Evolutionary conservation across 2,113 vertebrate species (phyloP).

Genomic region (Benitochromis conjunctus): DNA sequence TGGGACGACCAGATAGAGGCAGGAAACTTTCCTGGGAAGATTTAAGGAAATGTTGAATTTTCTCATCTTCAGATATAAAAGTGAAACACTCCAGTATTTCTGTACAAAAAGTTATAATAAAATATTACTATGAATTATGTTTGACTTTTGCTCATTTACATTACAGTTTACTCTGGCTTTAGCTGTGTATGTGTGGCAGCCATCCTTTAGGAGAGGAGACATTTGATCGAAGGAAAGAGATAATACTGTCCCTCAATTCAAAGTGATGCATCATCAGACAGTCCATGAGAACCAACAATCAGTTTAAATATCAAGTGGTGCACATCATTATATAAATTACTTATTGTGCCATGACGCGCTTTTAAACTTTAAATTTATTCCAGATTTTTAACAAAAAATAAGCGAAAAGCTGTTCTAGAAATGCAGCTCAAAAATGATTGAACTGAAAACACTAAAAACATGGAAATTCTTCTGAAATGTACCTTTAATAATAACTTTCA

Average conservation of each 20-base stretch:
- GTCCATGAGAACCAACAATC: background rate
- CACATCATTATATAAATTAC: fast-evolving
- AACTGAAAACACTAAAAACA: background rate
- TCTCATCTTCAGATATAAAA: background rate
- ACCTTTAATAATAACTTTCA: background rate
- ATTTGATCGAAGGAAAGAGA: background rate
- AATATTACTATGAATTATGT: background rate
- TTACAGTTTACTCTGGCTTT: fast-evolving
- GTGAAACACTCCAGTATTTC: background rate
- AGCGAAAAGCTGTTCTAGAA: background rate
- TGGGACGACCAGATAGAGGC: conserved; percentile 65
- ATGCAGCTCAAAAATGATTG: background rate
- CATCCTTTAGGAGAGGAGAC: background rate
- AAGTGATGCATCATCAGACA: background rate
- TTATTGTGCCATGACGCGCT: fast-evolving
- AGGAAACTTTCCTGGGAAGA: conserved; percentile 63
- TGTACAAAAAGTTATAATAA: conserved; percentile 21
- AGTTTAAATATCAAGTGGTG: background rate
- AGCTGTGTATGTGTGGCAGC: fast-evolving
- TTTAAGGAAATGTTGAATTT: conserved; percentile 26
- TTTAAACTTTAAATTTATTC: background rate
- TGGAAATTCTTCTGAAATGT: background rate
- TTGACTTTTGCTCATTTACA: background rate
- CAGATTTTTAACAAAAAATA: fast-evolving
- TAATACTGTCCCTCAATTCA: background rate